Base-by-base conservation (phyloP, 2,888 invertebrate species). In the Apodemia duryi region DNA sequence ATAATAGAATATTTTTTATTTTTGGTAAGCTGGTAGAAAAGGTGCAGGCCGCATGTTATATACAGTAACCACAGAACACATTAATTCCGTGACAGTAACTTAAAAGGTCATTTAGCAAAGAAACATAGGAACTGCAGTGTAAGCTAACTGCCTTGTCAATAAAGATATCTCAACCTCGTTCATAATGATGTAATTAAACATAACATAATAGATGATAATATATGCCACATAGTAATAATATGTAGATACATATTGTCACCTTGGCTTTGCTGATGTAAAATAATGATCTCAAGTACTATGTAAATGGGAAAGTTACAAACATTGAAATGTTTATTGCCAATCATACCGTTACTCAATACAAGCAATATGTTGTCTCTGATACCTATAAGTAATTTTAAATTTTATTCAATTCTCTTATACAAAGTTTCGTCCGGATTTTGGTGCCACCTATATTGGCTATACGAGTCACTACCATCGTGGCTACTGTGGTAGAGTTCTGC, bases 141-240 rank as follows among this genome's bases (percentile, higher is more conserved):
- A 35, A 35, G 35, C 35, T 32, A 35, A 13, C 57, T 35, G 57
- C 57, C 57, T 60, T 35, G 57, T 60, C 57, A 60, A 60, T 60
- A 60, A 60, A 60, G 57, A 60, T 57, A 57, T 13, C 6, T 32
- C 35, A 57, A 57, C 57, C 57, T 57, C 32, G 57, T 57, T 35
- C 57, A 13, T 57, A 57, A 57, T 57, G 32, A 57, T 32, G 32
- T 32, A 54, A 54, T 57, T 32, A 57, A 57, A 57, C 32, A 57
- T 57, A 57, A 35, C 5, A 32, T 32, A 28, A 57, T 57, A 57
- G 35, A 57, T 57, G 57, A 57, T 57, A 57, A 57, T 57, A 13
- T 57, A 57, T 57, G 32, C 29, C 6, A 57, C 32, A 57, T 13
- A 32, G 32, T 54, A 29, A 57, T 57, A 57, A 29, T 35, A 57